Conservation (phyloP, 2,888 invertebrate genomes). For the Liodrosophila aerea region DNA sequence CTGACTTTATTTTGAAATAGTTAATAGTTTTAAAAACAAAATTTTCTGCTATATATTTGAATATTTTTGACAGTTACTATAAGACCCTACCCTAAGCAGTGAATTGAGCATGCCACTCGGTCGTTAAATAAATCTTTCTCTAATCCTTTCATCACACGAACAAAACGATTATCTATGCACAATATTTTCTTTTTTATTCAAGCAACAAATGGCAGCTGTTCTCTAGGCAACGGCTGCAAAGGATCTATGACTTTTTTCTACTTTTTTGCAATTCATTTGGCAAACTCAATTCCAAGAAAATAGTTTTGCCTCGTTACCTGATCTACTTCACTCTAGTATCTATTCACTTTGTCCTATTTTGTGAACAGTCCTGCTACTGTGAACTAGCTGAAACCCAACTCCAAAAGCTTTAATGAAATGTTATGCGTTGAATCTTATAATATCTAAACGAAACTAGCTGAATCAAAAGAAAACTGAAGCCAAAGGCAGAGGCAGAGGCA, state of each 20-base stretch:
- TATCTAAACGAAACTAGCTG: slow-evolving; percentile 41
- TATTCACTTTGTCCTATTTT: not conserved
- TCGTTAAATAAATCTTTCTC: too few relatives aligned
- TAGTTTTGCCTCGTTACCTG: slow-evolving; percentile 24
- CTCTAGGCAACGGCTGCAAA: slow-evolving; percentile 11
- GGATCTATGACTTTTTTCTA: slow-evolving; percentile 3
- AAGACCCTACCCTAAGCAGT: too few relatives aligned
- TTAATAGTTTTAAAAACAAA: too few relatives aligned
- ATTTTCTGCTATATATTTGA: too few relatives aligned
- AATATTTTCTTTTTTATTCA: too few relatives aligned
- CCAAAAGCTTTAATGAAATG: slow-evolving; percentile 19
- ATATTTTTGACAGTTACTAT: too few relatives aligned
- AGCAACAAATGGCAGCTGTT: slow-evolving; percentile 10
- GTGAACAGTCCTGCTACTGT: slow-evolving; percentile 28
- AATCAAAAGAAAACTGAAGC: slow-evolving; percentile 17
- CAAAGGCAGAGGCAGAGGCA: slow-evolving; percentile 18
- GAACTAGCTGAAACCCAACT: slow-evolving; percentile 23
- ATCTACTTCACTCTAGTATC: too few relatives aligned
- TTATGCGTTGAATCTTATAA: slow-evolving; percentile 31
- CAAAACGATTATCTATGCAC: too few relatives aligned
- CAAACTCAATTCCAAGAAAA: not conserved
- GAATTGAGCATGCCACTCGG: too few relatives aligned
- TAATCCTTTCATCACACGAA: too few relatives aligned
- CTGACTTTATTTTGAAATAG: too few relatives aligned
- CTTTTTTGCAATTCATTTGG: too few relatives aligned